Percentiles rank a stretch among this genome's conserved stretches.
Conservation (phyloP, 2,888 invertebrate genomes). For the Fragum fragum region DNA sequence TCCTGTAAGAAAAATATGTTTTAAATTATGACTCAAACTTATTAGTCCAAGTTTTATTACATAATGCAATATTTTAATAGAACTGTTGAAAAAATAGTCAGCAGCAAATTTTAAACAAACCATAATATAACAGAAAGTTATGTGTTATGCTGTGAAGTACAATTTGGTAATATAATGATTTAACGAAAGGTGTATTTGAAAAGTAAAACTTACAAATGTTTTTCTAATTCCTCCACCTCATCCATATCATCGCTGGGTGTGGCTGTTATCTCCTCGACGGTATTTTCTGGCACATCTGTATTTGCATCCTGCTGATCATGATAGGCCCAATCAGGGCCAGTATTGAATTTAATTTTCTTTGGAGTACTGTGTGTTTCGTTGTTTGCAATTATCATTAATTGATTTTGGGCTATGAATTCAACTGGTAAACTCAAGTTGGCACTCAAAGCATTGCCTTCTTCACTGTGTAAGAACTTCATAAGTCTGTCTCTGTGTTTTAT, state of each 20-base stretch:
- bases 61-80: too few relatives aligned
- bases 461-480: slow-evolving; percentile 8
- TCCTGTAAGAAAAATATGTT: slow-evolving; percentile 13
- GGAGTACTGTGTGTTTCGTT: slow-evolving; percentile 20
- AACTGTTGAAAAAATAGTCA: too few relatives aligned
- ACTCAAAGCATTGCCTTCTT: slow-evolving; percentile 18
- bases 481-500: slow-evolving; percentile 27
- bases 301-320: slow-evolving; percentile 19
- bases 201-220: slow-evolving; percentile 11
- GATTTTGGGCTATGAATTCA: slow-evolving; percentile 13
- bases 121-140: too few relatives aligned
- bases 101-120: too few relatives aligned
- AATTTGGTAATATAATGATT: slow-evolving; percentile 4
- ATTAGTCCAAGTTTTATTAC: too few relatives aligned
- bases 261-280: slow-evolving; percentile 2
- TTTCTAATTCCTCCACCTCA: slow-evolving; percentile 11
- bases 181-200: slow-evolving; percentile 3
- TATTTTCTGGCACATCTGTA: slow-evolving; percentile 20
- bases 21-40: slow-evolving; percentile 4
- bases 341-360: slow-evolving; percentile 14
- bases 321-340: slow-evolving; percentile 15
- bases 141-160: too few relatives aligned
- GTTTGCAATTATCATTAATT: slow-evolving; percentile 2
- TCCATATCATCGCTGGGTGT: slow-evolving; percentile 19
- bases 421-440: slow-evolving; percentile 26